These are phyloP conservation scores for Paratrypauchen microcephalus DNA, from an alignment of 2,797 vertebrate genomes.

Conservation along the genomic window DNA sequence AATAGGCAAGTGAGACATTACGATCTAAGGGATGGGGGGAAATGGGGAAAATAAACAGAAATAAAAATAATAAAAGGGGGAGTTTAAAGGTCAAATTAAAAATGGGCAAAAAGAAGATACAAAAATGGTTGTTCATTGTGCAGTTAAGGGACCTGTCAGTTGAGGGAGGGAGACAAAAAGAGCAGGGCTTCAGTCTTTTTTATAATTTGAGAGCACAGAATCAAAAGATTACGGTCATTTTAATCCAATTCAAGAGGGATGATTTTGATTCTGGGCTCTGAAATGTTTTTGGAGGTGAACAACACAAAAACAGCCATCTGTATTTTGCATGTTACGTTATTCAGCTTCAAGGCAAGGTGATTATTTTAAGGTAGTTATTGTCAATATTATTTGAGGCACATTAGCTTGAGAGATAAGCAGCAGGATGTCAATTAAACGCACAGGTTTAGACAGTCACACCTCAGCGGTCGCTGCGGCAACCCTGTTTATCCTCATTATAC, in stretches of 20 bases:
- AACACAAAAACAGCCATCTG: slow-evolving; percentile 21
- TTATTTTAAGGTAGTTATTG: slow-evolving; percentile 27
- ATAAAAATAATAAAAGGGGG: slow-evolving; percentile 26
- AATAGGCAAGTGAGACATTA: slow-evolving; percentile 98
- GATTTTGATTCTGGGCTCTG: slow-evolving; percentile 42
- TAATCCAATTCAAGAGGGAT: not conserved
- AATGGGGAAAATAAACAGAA: slow-evolving; percentile 34
- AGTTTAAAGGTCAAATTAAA: slow-evolving; percentile 23
- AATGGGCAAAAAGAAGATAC: slow-evolving; percentile 48
- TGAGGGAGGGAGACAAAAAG: slow-evolving; percentile 6
- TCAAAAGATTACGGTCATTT: slow-evolving; percentile 11
- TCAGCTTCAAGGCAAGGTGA: slow-evolving; percentile 53
- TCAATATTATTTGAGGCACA: slow-evolving; percentile 37
- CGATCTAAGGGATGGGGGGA: slow-evolving; percentile 89
- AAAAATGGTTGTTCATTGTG: slow-evolving; percentile 60
- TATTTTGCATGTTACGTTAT: slow-evolving; percentile 31
- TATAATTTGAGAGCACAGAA: slow-evolving; percentile 55
- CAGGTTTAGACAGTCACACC: slow-evolving; percentile 24
- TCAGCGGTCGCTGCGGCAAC: slow-evolving; percentile 7
- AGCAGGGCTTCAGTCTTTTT: slow-evolving; percentile 16
- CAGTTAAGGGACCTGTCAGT: slow-evolving; percentile 48
- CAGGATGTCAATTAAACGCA: slow-evolving; percentile 22
- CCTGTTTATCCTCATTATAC: not conserved
- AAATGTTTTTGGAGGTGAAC: slow-evolving; percentile 54
- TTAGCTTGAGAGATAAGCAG: slow-evolving; percentile 32